phyloP scores from a whole-genome alignment of 2,113 vertebrate genomes.

The Anseranas semipalmata region DNA sequence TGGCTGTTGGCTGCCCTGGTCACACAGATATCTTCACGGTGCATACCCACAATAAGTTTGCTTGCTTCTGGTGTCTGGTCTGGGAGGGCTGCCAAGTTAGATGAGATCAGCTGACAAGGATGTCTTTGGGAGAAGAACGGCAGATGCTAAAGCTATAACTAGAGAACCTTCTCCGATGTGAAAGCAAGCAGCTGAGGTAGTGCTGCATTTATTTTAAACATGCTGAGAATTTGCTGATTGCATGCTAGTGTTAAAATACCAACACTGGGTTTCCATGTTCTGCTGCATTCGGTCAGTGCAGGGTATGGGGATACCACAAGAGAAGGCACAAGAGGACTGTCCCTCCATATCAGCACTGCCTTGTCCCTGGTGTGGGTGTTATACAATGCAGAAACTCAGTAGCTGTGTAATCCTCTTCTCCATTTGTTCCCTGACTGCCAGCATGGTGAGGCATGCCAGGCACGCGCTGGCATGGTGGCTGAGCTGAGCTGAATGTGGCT shows the following conservation, averaged over 20 bases:
- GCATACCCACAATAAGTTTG: neutral
- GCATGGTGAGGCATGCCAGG: too few relatives aligned
- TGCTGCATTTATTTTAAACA: neutral
- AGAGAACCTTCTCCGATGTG: neutral
- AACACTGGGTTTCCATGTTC: neutral
- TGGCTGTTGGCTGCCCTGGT: neutral
- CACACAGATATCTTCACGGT: neutral
- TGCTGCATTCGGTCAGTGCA: neutral
- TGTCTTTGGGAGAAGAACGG: neutral
- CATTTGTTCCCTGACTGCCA: accelerated
- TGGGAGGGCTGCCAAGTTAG: neutral
- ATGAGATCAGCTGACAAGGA: neutral
- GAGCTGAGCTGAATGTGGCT: neutral
- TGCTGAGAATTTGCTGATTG: neutral
- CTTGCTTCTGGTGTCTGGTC: neutral
- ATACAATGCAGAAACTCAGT: neutral
- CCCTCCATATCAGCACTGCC: neutral
- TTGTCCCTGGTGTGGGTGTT: neutral
- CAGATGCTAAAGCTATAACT: neutral
- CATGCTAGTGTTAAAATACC: neutral
- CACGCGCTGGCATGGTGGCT: neutral
- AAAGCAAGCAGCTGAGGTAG: neutral
- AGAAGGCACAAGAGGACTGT: neutral
- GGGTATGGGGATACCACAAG: neutral
- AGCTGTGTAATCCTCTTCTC: neutral